Conservation (phyloP, 1,140 invertebrate genomes). For the Hestina assimilis region DNA sequence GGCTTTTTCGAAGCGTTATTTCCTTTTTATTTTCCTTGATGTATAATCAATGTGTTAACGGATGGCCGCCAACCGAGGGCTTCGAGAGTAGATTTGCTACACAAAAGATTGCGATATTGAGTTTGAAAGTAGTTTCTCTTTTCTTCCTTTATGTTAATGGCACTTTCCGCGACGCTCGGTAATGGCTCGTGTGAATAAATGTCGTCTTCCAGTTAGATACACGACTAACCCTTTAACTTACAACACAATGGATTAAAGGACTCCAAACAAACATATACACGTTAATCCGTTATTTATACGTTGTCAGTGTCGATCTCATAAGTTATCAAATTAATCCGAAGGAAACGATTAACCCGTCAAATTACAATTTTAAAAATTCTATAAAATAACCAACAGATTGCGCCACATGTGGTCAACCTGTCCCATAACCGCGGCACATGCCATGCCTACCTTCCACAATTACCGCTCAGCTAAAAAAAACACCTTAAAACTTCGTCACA, state of each 20-base stretch:
- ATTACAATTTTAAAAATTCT: constrained; percentile 64
- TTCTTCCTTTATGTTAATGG: constrained; percentile 74
- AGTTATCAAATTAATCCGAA: constrained; percentile 58
- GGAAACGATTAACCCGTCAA: constrained; percentile 56
- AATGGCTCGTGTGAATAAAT: constrained; percentile 65
- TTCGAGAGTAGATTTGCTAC: constrained; percentile 72
- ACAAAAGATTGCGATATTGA: constrained; percentile 76
- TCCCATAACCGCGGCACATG: constrained; percentile 73
- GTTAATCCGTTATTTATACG: constrained; percentile 1
- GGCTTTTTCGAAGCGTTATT: constrained; percentile 66
- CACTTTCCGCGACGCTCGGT: constrained; percentile 61
- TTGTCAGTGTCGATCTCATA: constrained; percentile 33
- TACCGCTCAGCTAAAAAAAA: constrained; percentile 59
- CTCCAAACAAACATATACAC: constrained; percentile 9
- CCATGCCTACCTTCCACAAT: constrained; percentile 67
- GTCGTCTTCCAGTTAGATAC: constrained; percentile 44
- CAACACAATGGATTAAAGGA: constrained; percentile 5
- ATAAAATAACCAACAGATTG: constrained; percentile 68
- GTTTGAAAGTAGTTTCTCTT: constrained; percentile 74
- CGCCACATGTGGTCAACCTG: constrained; percentile 76
- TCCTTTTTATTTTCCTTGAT: constrained; percentile 76
- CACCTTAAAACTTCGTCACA: constrained; percentile 36
- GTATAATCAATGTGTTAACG: constrained; percentile 78
- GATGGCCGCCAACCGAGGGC: constrained; percentile 64
- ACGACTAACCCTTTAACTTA: constrained; percentile 16